Evolutionary conservation across 1,140 invertebrate species (phyloP), one percentile per base, ranked within the genome.

Genomic region (Anoplolepis gracilipes): DNA sequence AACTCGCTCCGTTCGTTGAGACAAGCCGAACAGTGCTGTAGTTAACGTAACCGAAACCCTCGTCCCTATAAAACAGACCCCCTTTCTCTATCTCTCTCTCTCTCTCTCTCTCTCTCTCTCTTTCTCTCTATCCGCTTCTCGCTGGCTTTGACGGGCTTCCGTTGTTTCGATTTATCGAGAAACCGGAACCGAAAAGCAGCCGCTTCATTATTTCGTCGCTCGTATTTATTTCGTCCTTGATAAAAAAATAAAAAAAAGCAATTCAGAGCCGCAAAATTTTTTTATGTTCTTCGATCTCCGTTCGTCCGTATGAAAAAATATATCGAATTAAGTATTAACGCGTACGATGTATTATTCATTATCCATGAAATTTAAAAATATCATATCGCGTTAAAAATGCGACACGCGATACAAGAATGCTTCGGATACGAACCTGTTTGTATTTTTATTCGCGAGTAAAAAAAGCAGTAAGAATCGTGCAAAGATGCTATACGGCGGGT

Each of bases 131-230:
- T 88, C 82, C 87, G 78, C 64, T 67, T 81, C 53, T 72, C 78
- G 67, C 25, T 89, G 89, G 89, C 91, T 92, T 93, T 93, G 90
- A 91, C 90, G 92, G 93, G 93, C 93, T 94, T 93, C 93, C 86
- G 70, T 88, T 84, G 92, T 93, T 94, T 94, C 93, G 93, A 94
- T 93, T 93, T 93, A 94, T 93, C 92, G 93, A 93, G 92, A 93
- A 94, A 94, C 92, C 91, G 92, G 91, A 94, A 93, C 91, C 92
- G 90, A 86, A 72, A 86, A 67, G 65, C 65, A 62, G 59, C 75
- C 57, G 46, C 36, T 62, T 61, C 22, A 61, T 3, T 33, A n/a
- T 22, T 28, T n/a, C n/a, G 28, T 42, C 77, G 67, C 28, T 19
- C 53, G 49, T 33, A 39, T 42, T 72, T 59, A 42, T 42, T 36